Conservation (phyloP, 2,888 invertebrate species). For the Dryomyza anilis region DNA sequence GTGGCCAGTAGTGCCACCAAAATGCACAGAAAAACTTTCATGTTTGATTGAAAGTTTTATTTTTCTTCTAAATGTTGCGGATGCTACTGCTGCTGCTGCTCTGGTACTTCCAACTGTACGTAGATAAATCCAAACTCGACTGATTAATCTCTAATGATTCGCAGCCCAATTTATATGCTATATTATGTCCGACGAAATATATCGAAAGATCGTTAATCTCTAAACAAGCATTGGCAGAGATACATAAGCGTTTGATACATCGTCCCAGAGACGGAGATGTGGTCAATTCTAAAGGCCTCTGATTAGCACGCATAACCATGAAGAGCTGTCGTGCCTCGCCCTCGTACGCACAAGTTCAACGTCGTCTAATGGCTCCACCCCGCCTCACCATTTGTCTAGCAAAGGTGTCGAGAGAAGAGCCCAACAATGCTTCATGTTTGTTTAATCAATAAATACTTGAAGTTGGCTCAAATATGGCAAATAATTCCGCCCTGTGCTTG, state of each 20-base stretch:
- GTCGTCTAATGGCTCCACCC: constrained; percentile 33
- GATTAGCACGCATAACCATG: not conserved
- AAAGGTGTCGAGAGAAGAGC: not conserved
- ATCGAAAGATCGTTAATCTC: not conserved
- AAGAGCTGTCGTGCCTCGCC: constrained; percentile 3
- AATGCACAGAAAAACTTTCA: constrained; percentile 46
- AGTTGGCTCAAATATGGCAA: constrained; percentile 9
- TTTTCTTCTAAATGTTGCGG: no score
- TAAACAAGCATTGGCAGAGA: constrained; percentile 16
- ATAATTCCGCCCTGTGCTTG: not conserved
- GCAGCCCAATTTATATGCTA: constrained; percentile 21
- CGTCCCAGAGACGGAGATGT: no score
- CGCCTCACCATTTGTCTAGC: constrained; percentile 12
- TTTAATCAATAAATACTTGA: constrained; percentile 51
- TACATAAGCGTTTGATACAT: no score
- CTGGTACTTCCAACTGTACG: not conserved
- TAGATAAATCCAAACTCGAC: constrained; percentile 22
- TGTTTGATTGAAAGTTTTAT: no score
- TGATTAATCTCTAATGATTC: constrained; percentile 6
- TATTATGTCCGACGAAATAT: not conserved
- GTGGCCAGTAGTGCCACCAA: constrained; percentile 46
- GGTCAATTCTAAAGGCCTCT: constrained; percentile 7
- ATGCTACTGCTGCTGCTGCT: not conserved
- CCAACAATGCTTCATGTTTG: constrained; percentile 38
- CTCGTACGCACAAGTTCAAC: constrained; percentile 14